Conservation (phyloP, 2,888 invertebrate genomes). For the Cynaeus angustus region DNA sequence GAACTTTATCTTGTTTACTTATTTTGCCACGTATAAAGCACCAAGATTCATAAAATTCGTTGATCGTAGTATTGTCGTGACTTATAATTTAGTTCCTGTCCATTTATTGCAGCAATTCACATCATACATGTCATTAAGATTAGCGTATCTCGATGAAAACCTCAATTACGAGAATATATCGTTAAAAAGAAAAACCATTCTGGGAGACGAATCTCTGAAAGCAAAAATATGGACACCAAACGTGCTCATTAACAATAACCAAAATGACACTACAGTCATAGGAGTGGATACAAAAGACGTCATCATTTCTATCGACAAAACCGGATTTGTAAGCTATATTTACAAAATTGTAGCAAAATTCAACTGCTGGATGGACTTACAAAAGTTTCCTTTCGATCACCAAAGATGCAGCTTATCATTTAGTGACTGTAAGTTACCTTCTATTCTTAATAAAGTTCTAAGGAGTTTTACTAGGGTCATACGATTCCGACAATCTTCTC, state of each 20-base stretch:
- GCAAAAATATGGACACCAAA: slow-evolving; percentile 89
- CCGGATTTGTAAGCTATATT: slow-evolving; percentile 87
- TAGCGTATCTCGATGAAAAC: slow-evolving; percentile 85
- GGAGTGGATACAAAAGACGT: slow-evolving; percentile 86
- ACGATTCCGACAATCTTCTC: slow-evolving; percentile 84
- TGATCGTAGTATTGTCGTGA: no score
- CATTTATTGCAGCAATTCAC: slow-evolving; percentile 92
- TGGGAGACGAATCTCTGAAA: slow-evolving; percentile 82
- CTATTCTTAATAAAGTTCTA: not conserved
- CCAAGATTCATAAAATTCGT: no score
- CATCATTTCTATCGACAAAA: slow-evolving; percentile 85
- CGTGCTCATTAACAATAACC: slow-evolving; percentile 88
- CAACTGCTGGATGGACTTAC: slow-evolving; percentile 89
- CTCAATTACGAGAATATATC: slow-evolving; percentile 81
- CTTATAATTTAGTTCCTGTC: no score
- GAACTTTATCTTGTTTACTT: no score
- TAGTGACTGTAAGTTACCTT: slow-evolving; percentile 82
- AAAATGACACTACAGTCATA: slow-evolving; percentile 82
- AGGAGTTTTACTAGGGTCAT: slow-evolving; percentile 78
- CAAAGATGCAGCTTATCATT: slow-evolving; percentile 87
- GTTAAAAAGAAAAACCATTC: slow-evolving; percentile 79
- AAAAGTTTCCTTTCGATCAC: slow-evolving; percentile 91
- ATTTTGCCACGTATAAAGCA: not conserved
- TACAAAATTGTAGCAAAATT: slow-evolving; percentile 86
- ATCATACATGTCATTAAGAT: slow-evolving; percentile 85